Conservation (phyloP, 2,797 vertebrate species). For the Pangasius macronema region DNA sequence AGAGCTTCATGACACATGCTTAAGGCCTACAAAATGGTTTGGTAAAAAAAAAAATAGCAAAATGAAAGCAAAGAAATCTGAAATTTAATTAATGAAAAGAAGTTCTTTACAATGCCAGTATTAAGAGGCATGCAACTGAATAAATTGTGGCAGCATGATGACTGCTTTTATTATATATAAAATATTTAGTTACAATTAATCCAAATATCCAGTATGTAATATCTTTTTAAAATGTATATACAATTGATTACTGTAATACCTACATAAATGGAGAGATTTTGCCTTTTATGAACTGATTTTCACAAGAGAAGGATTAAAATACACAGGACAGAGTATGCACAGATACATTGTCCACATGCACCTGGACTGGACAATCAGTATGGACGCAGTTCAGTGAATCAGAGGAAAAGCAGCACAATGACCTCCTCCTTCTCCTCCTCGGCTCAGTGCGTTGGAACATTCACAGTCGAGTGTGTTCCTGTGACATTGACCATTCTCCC, state of each 20-base stretch:
- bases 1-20: background rate
- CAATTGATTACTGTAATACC: background rate
- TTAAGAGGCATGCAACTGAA: background rate
- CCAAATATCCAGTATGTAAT: background rate
- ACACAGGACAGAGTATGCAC: background rate
- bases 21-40: background rate
- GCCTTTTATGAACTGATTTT: background rate
- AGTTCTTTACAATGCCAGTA: background rate
- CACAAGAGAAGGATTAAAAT: background rate
- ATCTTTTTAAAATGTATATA: background rate
- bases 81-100: background rate
- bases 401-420: constrained; percentile 49
- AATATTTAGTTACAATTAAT: background rate
- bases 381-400: constrained; percentile 52
- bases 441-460: constrained; percentile 13
- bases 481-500: constrained; percentile 62
- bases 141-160: background rate
- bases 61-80: background rate
- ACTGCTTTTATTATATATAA: background rate
- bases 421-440: constrained; percentile 40
- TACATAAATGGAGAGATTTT: background rate
- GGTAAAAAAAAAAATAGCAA: background rate
- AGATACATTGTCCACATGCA: constrained; percentile 37
- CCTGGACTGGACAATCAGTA: constrained; percentile 46
- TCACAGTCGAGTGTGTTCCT: constrained; percentile 46